Percentiles rank a stretch among this genome's conserved stretches.
These are phyloP conservation scores for Oxytorus armatus DNA, from an alignment of 2,888 invertebrate species.

Conservation along the genomic window DNA sequence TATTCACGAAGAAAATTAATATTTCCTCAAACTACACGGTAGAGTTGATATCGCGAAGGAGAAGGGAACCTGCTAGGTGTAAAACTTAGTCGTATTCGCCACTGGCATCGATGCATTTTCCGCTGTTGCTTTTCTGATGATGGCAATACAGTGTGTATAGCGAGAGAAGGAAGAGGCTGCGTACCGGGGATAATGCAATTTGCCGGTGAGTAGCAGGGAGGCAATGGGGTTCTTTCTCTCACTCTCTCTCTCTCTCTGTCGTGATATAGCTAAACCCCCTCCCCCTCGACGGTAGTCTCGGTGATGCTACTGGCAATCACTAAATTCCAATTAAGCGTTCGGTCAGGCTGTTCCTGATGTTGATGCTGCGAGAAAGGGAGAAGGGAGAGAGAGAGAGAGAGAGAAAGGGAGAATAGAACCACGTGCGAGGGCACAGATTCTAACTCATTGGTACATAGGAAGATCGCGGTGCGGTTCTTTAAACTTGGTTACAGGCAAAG, in stretches of 20 bases:
- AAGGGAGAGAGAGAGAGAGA: constrained; percentile 46
- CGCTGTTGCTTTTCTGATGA: constrained; percentile 17
- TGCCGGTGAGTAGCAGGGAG: constrained; percentile 65
- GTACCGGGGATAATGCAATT: constrained; percentile 73
- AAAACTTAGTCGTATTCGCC: not conserved
- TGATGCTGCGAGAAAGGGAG: constrained; percentile 43
- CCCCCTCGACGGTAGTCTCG: constrained; percentile 45
- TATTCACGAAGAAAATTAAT: not conserved
- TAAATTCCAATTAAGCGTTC: constrained; percentile 81
- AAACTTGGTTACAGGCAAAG: constrained; percentile 33
- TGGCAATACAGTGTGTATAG: not conserved
- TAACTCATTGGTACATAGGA: constrained; percentile 63
- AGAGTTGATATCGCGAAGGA: not conserved
- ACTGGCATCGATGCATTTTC: not conserved
- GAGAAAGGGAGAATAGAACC: constrained; percentile 58
- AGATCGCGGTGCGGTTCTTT: constrained; percentile 42
- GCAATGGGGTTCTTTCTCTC: constrained; percentile 64
- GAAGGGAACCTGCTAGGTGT: not conserved
- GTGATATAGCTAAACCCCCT: constrained; percentile 34
- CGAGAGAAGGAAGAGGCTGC: constrained; percentile 15
- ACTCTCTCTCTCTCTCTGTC: constrained; percentile 22
- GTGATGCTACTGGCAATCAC: constrained; percentile 77
- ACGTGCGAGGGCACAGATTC: constrained; percentile 62
- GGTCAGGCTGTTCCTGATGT: constrained; percentile 58
- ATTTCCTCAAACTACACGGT: not conserved